Percentiles rank a stretch among this genome's conserved stretches.
Evolutionary conservation across 2,888 invertebrate species (phyloP).

Genomic region (Therioaphis trifolii): DNA sequence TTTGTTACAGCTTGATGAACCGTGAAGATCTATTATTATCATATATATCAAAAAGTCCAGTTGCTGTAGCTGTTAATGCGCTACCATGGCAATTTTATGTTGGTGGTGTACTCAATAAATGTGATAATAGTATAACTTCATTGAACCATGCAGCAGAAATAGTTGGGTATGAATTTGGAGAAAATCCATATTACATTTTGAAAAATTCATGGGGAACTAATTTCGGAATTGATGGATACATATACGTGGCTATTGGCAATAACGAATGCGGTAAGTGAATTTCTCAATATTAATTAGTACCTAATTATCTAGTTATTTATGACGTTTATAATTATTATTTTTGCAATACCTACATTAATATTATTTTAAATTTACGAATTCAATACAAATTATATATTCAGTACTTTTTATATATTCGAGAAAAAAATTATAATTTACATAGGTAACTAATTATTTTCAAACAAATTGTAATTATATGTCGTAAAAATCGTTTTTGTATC

Average conservation of each 20-base stretch:
- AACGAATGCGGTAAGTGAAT: conserved; percentile 79
- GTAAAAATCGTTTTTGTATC: too few relatives aligned
- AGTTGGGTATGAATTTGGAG: conserved; percentile 80
- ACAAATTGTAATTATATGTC: too few relatives aligned
- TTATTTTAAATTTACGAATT: too few relatives aligned
- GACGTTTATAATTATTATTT: too few relatives aligned
- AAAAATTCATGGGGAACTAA: conserved; percentile 86
- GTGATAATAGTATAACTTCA: conserved; percentile 73
- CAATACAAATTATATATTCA: too few relatives aligned
- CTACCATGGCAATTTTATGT: conserved; percentile 87
- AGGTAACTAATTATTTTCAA: too few relatives aligned
- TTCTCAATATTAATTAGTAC: neutral
- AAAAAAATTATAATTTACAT: too few relatives aligned
- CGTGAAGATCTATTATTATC: conserved; percentile 75
- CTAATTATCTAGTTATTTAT: too few relatives aligned
- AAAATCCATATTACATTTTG: conserved; percentile 83
- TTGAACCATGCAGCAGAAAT: conserved; percentile 87
- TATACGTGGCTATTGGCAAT: conserved; percentile 79
- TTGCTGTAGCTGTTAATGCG: conserved; percentile 85
- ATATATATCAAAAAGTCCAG: conserved; percentile 75
- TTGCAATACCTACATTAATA: too few relatives aligned
- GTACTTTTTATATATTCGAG: too few relatives aligned
- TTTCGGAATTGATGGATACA: conserved; percentile 82
- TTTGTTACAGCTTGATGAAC: conserved; percentile 73
- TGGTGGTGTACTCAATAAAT: conserved; percentile 86